Evolutionary conservation across 2,888 invertebrate genomes (phyloP).

Genomic region (Laothoe populi): DNA sequence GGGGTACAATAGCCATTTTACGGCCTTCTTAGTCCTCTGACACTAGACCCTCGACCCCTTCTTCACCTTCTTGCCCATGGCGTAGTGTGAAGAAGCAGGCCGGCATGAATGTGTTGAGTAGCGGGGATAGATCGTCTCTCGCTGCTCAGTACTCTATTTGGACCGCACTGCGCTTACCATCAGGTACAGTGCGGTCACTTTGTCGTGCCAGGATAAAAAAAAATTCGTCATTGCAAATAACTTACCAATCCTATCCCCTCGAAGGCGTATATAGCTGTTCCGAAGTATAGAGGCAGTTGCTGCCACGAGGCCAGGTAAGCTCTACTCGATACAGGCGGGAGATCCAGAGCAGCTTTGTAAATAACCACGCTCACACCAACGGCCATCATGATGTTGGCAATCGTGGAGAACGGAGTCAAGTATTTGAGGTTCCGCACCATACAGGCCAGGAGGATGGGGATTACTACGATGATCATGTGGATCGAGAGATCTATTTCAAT

Average conservation of each 20-base stretch:
- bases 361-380: conserved; percentile 90
- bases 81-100: too few relatives aligned
- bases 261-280: conserved; percentile 97
- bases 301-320: conserved; percentile 85
- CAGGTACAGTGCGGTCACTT: too few relatives aligned
- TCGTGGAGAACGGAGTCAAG: conserved; percentile 95
- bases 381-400: conserved; percentile 94
- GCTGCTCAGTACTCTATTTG: too few relatives aligned
- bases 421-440: conserved; percentile 94
- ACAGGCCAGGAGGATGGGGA: conserved; percentile 89
- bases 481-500: conserved; percentile 86
- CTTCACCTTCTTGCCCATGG: too few relatives aligned
- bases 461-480: conserved; percentile 89
- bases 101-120: too few relatives aligned
- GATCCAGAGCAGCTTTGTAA: conserved; percentile 89
- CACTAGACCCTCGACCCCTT: too few relatives aligned
- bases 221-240: conserved; percentile 33
- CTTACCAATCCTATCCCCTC: conserved; percentile 96
- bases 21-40: too few relatives aligned
- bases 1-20: too few relatives aligned
- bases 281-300: conserved; percentile 94
- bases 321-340: conserved; percentile 87
- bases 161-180: too few relatives aligned
- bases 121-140: too few relatives aligned
- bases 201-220: too few relatives aligned